These are phyloP conservation scores for Vanessa atalanta DNA, from an alignment of 1,140 invertebrate genomes.

Conservation along the genomic window DNA sequence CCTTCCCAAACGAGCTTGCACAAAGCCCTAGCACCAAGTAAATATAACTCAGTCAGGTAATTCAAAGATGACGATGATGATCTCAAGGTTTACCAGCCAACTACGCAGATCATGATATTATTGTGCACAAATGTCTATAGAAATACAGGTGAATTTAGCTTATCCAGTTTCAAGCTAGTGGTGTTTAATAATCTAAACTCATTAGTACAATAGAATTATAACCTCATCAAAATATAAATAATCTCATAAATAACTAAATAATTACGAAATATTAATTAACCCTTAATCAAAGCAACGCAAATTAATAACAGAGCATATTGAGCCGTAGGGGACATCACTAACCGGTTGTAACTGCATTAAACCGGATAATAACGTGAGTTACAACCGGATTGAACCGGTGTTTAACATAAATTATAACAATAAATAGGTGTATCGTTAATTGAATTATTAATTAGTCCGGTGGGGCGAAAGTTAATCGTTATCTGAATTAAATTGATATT, in stretches of 20 bases:
- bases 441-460: constrained; percentile 28
- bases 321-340: constrained; percentile 30
- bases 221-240: too few species aligned
- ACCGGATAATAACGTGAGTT: constrained; percentile 50
- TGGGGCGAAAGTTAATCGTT: neutral
- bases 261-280: constrained; percentile 1
- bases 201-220: too few species aligned
- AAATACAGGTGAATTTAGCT: too few species aligned
- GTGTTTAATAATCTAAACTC: too few species aligned
- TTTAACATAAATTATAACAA: constrained; percentile 32
- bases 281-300: constrained; percentile 15
- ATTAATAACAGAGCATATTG: constrained; percentile 21
- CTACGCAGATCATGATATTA: too few species aligned
- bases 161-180: too few species aligned
- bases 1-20: too few species aligned
- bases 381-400: constrained; percentile 42
- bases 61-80: too few species aligned
- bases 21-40: too few species aligned
- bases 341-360: constrained; percentile 50
- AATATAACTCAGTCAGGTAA: too few species aligned
- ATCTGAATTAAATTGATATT: neutral
- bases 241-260: neutral
- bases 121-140: too few species aligned
- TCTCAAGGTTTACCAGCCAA: too few species aligned
- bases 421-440: constrained; percentile 34